phyloP scores from a whole-genome alignment of 2,797 vertebrate species.

The Eptatretus atami region DNA sequence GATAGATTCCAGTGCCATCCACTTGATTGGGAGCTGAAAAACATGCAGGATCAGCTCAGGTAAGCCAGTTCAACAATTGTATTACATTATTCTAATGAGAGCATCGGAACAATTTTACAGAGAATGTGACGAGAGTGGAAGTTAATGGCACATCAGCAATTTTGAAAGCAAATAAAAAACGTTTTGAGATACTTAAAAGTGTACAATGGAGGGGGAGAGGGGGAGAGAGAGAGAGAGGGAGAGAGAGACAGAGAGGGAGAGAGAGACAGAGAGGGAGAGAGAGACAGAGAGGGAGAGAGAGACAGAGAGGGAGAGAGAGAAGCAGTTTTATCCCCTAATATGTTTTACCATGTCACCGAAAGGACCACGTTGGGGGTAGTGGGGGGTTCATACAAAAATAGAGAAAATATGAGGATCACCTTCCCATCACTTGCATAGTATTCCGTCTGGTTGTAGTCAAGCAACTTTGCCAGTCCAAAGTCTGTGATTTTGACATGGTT shows the following conservation, averaged over 20 bases:
- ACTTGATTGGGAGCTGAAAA: conserved; percentile 65
- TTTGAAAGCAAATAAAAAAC: background rate
- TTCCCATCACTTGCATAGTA: conserved; percentile 63
- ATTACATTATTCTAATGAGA: too few species aligned
- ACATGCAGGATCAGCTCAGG: background rate
- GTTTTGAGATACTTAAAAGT: background rate
- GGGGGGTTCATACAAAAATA: background rate
- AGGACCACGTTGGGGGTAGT: background rate
- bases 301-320: too few species aligned
- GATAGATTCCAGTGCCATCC: conserved; percentile 91
- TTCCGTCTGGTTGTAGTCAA: conserved; percentile 45
- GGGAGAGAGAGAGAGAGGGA: too few species aligned
- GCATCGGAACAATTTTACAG: too few species aligned
- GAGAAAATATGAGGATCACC: conserved; percentile 15
- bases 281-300: too few species aligned
- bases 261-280: background rate
- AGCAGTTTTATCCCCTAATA: too few species aligned
- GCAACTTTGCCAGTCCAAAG: conserved; percentile 56
- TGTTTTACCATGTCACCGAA: too few species aligned
- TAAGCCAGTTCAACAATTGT: too few species aligned
- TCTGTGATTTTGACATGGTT: conserved; percentile 75
- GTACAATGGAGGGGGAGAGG: background rate
- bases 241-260: background rate
- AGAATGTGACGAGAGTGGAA: too few species aligned
- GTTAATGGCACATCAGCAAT: background rate